Conservation (phyloP, 2,797 vertebrate genomes). For the Mus spretus region DNA sequence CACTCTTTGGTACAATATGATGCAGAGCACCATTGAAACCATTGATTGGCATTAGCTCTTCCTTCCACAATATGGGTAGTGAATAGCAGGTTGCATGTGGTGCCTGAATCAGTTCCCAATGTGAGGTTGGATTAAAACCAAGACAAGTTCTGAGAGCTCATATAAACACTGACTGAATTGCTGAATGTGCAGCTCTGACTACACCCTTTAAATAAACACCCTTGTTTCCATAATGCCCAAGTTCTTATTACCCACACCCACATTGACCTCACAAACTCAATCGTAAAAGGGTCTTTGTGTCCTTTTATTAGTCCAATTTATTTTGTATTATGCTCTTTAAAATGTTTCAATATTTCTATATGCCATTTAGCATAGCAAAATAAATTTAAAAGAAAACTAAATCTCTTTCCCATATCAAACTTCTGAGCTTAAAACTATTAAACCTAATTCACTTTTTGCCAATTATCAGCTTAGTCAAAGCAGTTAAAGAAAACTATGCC, state of each 20-base stretch:
- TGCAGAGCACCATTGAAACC: not conserved
- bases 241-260: not conserved
- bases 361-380: not conserved
- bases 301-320: not conserved
- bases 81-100: not conserved
- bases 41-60: fast-evolving
- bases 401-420: not conserved
- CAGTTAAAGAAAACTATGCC: not conserved
- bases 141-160: not conserved
- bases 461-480: not conserved
- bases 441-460: not conserved
- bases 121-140: not conserved
- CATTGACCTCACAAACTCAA: not conserved
- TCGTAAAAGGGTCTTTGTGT: not conserved
- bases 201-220: not conserved
- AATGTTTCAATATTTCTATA: not conserved
- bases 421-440: not conserved
- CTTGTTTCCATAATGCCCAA: not conserved
- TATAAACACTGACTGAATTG: not conserved
- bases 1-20: not conserved
- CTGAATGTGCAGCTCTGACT: not conserved
- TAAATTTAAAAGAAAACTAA: not conserved
- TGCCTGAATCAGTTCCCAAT: not conserved
- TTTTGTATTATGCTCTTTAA: not conserved
- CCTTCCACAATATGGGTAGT: fast-evolving